Percentiles rank a stretch among this genome's conserved stretches.
Evolutionary conservation across 2,113 vertebrate species (phyloP).

Genomic region (Silurus glanis): DNA sequence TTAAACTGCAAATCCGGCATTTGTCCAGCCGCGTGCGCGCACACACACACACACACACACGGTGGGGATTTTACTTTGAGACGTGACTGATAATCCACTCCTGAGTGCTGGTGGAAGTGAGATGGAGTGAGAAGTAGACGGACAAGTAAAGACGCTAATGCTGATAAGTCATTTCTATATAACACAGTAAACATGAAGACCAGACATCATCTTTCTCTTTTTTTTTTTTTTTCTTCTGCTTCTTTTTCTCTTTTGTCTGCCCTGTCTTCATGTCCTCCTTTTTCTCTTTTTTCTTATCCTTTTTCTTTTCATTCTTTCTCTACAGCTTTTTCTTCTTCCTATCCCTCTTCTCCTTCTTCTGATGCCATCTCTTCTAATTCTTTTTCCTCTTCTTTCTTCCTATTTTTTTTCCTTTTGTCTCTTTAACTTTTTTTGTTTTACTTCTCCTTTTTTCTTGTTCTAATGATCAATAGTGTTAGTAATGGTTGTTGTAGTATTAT

Average conservation of each 20-base stretch:
- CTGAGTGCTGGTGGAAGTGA: not conserved
- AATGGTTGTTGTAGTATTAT: too few relatives aligned
- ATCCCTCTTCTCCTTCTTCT: too few relatives aligned
- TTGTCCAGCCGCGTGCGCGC: not conserved
- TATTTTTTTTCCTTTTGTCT: too few relatives aligned
- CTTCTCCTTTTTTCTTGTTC: too few relatives aligned
- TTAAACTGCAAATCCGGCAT: conserved; percentile 12
- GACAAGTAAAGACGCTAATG: not conserved
- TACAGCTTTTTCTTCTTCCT: too few relatives aligned
- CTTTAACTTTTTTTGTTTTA: too few relatives aligned
- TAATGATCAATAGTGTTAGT: too few relatives aligned
- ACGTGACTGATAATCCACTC: not conserved
- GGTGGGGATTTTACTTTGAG: conserved; percentile 15
- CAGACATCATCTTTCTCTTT: not conserved
- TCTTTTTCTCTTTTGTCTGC: too few relatives aligned
- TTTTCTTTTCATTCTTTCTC: not conserved
- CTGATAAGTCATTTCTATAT: not conserved
- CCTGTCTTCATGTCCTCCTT: not conserved
- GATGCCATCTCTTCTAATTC: too few relatives aligned
- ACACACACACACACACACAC: not conserved
- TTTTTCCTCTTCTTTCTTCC: too few relatives aligned
- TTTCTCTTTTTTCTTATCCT: not conserved
- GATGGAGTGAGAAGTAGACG: not conserved
- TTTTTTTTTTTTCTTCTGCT: too few relatives aligned
- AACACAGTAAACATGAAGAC: not conserved